phyloP scores from a whole-genome alignment of 2,888 invertebrate genomes.

The Gibbula magus region DNA sequence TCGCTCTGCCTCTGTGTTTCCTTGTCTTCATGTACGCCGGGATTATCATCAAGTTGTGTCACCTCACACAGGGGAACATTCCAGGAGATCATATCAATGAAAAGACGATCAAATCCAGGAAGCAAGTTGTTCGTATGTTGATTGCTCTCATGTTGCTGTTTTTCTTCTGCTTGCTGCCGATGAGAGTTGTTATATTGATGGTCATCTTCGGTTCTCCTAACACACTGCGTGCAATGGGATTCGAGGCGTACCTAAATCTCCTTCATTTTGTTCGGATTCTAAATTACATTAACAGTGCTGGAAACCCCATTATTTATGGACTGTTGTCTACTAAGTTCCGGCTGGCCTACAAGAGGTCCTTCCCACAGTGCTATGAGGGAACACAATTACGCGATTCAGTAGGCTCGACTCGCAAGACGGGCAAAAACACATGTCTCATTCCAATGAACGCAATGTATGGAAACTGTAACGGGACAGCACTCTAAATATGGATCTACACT shows the following conservation, averaged over 20 bases:
- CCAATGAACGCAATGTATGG: neutral
- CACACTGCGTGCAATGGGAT: slow-evolving; percentile 82
- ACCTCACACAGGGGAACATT: slow-evolving; percentile 26
- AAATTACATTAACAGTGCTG: slow-evolving; percentile 91
- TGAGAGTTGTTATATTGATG: slow-evolving; percentile 89
- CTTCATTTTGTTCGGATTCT: slow-evolving; percentile 86
- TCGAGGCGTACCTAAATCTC: slow-evolving; percentile 88
- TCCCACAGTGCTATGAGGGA: slow-evolving; percentile 18
- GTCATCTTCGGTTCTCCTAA: slow-evolving; percentile 86
- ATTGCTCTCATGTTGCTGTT: slow-evolving; percentile 81
- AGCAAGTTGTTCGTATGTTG: slow-evolving; percentile 62
- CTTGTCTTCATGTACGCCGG: slow-evolving; percentile 47
- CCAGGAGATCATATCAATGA: neutral
- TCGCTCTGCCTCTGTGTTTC: slow-evolving; percentile 48
- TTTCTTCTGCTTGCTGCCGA: slow-evolving; percentile 91
- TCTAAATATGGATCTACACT: too few species aligned
- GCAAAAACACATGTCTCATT: neutral
- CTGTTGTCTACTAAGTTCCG: slow-evolving; percentile 94
- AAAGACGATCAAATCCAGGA: slow-evolving; percentile 27
- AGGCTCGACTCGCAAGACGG: neutral
- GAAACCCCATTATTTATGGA: slow-evolving; percentile 93
- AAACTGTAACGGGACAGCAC: neutral
- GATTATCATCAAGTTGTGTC: slow-evolving; percentile 45
- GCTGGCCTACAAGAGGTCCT: slow-evolving; percentile 66
- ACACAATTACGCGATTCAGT: neutral